Evolutionary conservation across 2,888 invertebrate genomes (phyloP).

Genomic region (Nomada lathburiana): DNA sequence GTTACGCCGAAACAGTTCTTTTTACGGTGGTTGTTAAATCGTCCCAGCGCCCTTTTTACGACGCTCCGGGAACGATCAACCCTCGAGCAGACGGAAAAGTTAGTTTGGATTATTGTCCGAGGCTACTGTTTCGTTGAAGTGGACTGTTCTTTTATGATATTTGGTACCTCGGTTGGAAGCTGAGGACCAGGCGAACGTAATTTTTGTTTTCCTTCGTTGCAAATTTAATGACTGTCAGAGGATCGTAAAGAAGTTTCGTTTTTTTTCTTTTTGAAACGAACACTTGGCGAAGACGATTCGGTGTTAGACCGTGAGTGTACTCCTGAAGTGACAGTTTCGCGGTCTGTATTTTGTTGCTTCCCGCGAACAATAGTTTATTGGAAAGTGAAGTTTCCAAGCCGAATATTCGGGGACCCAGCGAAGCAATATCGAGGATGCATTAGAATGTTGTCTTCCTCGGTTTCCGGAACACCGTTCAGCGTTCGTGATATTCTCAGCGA

Average conservation of each 20-base stretch:
- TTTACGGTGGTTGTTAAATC: constrained; percentile 6
- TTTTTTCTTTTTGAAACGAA: too few relatives aligned
- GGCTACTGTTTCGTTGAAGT: neutral
- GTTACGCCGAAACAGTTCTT: neutral
- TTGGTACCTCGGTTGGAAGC: neutral
- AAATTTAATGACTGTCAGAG: neutral
- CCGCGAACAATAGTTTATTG: too few relatives aligned
- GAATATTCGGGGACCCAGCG: neutral
- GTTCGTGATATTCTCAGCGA: constrained; percentile 82
- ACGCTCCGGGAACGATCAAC: constrained; percentile 36
- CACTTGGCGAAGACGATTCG: too few relatives aligned
- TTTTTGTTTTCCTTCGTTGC: neutral
- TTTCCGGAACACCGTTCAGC: constrained; percentile 81
- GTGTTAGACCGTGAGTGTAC: neutral
- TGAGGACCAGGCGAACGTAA: neutral
- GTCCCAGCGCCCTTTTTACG: neutral
- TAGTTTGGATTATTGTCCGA: neutral
- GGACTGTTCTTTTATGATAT: neutral
- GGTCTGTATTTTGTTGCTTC: neutral
- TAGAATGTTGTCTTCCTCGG: constrained; percentile 81
- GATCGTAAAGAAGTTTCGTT: too few relatives aligned
- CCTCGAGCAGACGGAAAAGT: too few relatives aligned
- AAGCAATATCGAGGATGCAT: constrained; percentile 65
- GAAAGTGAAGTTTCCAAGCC: neutral
- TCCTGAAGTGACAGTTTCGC: neutral